Evolutionary conservation across 2,797 vertebrate genomes (phyloP), one percentile per base, ranked within the genome.

Genomic region (Glossophaga mutica): DNA sequence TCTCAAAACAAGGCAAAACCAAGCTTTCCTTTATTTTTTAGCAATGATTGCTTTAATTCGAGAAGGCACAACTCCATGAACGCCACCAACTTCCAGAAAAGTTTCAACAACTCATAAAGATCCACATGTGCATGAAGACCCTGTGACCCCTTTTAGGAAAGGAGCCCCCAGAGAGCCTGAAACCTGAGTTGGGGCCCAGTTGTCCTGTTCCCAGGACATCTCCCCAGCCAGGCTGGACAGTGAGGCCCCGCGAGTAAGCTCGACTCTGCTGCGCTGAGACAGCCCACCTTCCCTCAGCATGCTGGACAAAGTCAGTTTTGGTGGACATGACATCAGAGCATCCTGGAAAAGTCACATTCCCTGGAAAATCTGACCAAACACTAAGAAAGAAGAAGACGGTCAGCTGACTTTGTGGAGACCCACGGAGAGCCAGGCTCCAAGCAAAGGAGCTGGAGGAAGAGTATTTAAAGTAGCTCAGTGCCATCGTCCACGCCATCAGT

Each of bases 1-100:
- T 95, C 29, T 96, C 95, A 96, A 97, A 97, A 98, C 96, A 97
- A 96, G 92, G 95, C 71, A 78, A 97, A 95, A 96, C n/a, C 50
- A 77, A 92, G 81, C 65, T 95, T 94, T 81, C 76, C 52, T 97
- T 95, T 97, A 95, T 95, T 94, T 96, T 96, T 96, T 62, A 95
- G 96, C 65, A 26, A 2, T 52, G 37, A 44, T 85, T 95, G 86
- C 94, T 77, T 83, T 77, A 86, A 73, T 81, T 46, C 15, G 24
- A 68, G 70, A 73, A 95, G 82, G 81, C 77, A 48, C 52, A 34
- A 39, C 70, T 94, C 70, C n/a, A 7, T 73, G 87, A 91, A 42
- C 76, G 32, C 42, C 79, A 94, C 79, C 77, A 73, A 78, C 86
- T 94, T 92, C 91, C 86, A 97, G 89, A 87, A 96, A 95, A 39